phyloP scores from a whole-genome alignment of 2,797 vertebrate species.

The Spea hammondii region DNA sequence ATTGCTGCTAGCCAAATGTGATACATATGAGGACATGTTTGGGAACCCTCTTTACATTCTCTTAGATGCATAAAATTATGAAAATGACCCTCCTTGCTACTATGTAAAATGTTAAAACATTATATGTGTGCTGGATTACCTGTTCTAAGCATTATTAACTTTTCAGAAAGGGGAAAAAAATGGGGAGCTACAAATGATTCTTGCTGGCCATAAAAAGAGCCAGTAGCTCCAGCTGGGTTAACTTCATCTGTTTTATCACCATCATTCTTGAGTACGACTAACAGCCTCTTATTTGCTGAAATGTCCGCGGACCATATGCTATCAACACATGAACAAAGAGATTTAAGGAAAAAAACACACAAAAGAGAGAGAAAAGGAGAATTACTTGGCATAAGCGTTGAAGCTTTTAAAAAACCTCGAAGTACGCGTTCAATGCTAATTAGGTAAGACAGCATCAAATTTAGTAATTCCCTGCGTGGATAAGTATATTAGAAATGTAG shows the following conservation, averaged over 20 bases:
- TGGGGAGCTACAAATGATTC: too few relatives aligned
- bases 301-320: slow-evolving; percentile 76
- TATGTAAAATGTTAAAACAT: too few relatives aligned
- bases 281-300: slow-evolving; percentile 77
- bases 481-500: background rate
- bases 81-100: too few relatives aligned
- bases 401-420: background rate
- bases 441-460: slow-evolving; percentile 15
- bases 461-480: background rate
- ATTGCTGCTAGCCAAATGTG: too few relatives aligned
- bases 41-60: too few relatives aligned
- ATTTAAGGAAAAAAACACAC: slow-evolving; percentile 62
- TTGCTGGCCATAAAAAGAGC: slow-evolving; percentile 6
- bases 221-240: slow-evolving; percentile 55
- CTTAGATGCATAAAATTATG: too few relatives aligned
- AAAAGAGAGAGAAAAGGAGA: slow-evolving; percentile 63
- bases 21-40: too few relatives aligned
- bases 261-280: slow-evolving; percentile 75
- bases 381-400: slow-evolving; percentile 1
- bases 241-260: slow-evolving; percentile 69
- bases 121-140: too few relatives aligned
- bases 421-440: slow-evolving; percentile 11
- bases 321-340: slow-evolving; percentile 75
- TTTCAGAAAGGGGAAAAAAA: too few relatives aligned
- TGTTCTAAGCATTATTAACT: too few relatives aligned